A percentile compares a stretch with the other conserved stretches of the same genome.
These are phyloP conservation scores for Malthinus seriepunctatus DNA, from an alignment of 2,888 invertebrate species.

Conservation along the genomic window DNA sequence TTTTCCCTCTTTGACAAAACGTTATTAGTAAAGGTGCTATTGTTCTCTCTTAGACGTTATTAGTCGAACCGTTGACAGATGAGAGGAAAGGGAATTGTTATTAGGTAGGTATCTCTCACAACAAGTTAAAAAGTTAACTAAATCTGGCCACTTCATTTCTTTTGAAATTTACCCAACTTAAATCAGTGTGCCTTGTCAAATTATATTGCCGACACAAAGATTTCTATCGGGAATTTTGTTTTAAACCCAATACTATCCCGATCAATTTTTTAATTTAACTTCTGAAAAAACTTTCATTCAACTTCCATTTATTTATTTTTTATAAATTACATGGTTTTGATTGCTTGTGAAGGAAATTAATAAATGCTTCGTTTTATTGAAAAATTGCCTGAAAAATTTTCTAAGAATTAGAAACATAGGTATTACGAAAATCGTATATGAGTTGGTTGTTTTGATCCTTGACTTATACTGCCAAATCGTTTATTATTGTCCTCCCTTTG, in stretches of 20 bases:
- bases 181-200: constrained; percentile 30
- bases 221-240: constrained; percentile 33
- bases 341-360: no score
- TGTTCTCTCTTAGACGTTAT: constrained; percentile 36
- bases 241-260: constrained; percentile 22
- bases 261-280: neutral
- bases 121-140: constrained; percentile 29
- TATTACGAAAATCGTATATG: no score
- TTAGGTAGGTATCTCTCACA: constrained; percentile 25
- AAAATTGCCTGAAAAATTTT: no score
- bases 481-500: no score
- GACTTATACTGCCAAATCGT: no score
- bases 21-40: constrained; percentile 38
- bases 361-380: no score
- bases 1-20: constrained; percentile 35
- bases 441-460: no score
- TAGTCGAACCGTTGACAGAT: constrained; percentile 34
- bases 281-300: neutral
- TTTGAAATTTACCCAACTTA: constrained; percentile 22
- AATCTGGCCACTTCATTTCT: constrained; percentile 23
- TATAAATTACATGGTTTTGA: no score
- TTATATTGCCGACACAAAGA: constrained; percentile 33
- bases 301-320: no score
- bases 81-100: constrained; percentile 15
- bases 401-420: no score